Base-by-base conservation (phyloP, 2,113 vertebrate species). In the Xyliphius kryptos region DNA sequence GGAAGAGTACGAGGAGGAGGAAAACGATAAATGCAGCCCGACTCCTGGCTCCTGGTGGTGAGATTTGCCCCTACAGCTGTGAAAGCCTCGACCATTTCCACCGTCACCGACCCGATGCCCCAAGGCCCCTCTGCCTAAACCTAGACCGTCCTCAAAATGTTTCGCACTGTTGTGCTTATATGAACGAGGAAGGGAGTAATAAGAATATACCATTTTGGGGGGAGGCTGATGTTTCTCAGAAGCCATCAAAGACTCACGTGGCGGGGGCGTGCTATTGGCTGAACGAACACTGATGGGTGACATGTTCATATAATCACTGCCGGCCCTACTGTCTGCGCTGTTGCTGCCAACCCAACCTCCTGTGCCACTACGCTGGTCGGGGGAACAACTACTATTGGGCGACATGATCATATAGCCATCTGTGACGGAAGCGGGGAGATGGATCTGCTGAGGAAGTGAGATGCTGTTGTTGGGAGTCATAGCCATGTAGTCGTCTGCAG, bases 221-320 rank as follows among this genome's bases (percentile, higher is more conserved):
- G 74, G 63, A 46, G 75, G 82, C n/a, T 78, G 80, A 62, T 70
- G 76, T 6, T 51, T 77, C 51, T 82, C 83, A 19, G 71, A n/a
- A n/a, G n/a, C n/a, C n/a, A n/a, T n/a, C n/a, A n/a, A n/a, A n/a
- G n/a, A n/a, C n/a, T n/a, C 80, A 9, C 75, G 74, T 36, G 74
- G 79, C 16, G 82, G 82, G 2, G 77, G 83, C n/a, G 83, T 84
- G n/a, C 81, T 78, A 22, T 69, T 82, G n/a, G 84, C 80, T n/a
- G n/a, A n/a, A 2, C 85, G 85, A 6, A 73, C 65, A 9, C 81
- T 86, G 56, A 86, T 82, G 21, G 88, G 87, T 21, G 88, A 91
- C 89, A 91, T 91, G 76, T 88, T 88, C 86, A 91, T 81, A 17
- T 92, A 91, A 71, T 92, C 90, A 1, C 86, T 81, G 40, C 76